Percentiles rank a stretch among this genome's conserved stretches.
Evolutionary conservation across 2,797 vertebrate species (phyloP).

Genomic region (Oryzias sinensis): DNA sequence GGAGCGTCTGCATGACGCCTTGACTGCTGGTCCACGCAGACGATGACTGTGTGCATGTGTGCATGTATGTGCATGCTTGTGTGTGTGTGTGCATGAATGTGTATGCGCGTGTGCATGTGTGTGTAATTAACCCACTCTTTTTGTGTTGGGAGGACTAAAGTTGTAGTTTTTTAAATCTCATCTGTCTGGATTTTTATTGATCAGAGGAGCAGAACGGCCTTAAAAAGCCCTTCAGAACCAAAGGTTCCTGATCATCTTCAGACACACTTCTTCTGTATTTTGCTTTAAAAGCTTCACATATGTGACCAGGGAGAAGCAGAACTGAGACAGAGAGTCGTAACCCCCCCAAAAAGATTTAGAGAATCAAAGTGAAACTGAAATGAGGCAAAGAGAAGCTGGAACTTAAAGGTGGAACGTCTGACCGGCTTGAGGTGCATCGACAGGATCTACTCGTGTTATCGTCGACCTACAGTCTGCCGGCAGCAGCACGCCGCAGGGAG

Average conservation of each 20-base stretch:
- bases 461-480: constrained; percentile 9
- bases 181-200: no score
- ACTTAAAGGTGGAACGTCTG: background rate
- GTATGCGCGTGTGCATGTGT: no score
- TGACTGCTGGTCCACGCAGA: no score
- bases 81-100: no score
- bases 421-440: background rate
- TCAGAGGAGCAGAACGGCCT: no score
- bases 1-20: background rate
- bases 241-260: background rate
- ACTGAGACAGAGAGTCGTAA: constrained; percentile 10
- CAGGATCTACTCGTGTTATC: constrained; percentile 26
- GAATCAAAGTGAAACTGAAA: constrained; percentile 18
- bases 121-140: no score
- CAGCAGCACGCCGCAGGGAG: constrained; percentile 4
- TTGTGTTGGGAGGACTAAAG: no score
- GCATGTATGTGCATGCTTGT: no score
- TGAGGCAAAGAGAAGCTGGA: constrained; percentile 25
- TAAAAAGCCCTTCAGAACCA: background rate
- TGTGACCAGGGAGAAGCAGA: constrained; percentile 30
- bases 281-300: constrained; percentile 18
- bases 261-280: constrained; percentile 8
- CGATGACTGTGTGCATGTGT: no score
- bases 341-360: background rate
- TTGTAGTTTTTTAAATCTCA: no score